Percentiles rank a stretch among this genome's conserved stretches.
phyloP scores from a whole-genome alignment of 2,113 vertebrate species.

The Chaetops frenatus region DNA sequence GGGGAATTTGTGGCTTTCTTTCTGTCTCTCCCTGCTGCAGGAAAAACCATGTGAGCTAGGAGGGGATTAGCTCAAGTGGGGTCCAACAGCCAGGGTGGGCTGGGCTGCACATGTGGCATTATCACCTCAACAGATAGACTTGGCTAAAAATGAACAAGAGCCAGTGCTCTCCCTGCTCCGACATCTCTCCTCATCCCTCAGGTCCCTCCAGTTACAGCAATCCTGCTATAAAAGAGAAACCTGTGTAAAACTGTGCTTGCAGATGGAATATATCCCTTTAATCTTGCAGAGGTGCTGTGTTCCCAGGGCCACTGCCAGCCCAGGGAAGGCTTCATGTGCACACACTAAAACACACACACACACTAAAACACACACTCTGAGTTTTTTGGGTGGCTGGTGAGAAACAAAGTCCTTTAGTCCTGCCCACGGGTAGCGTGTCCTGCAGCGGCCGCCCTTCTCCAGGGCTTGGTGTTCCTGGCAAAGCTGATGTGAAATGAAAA shows the following conservation, averaged over 20 bases:
- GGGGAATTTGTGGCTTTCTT: not conserved
- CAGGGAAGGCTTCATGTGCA: not conserved
- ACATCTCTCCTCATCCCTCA: not conserved
- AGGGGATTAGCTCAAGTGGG: not conserved
- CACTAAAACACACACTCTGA: not conserved
- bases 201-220: not conserved
- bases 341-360: not conserved
- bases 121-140: not conserved
- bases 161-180: not conserved
- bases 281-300: not conserved
- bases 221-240: not conserved
- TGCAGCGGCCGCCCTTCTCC: not conserved
- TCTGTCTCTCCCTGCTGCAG: not conserved
- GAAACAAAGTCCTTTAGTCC: not conserved
- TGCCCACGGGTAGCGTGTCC: not conserved
- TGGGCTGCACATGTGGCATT: not conserved
- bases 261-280: not conserved
- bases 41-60: not conserved
- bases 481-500: not conserved
- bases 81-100: not conserved
- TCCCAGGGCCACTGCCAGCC: not conserved
- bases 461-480: slow-evolving; percentile 26
- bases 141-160: not conserved
- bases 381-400: not conserved
- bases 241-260: not conserved